phyloP scores from a whole-genome alignment of 2,797 vertebrate genomes.

The Novumbra hubbsi region DNA sequence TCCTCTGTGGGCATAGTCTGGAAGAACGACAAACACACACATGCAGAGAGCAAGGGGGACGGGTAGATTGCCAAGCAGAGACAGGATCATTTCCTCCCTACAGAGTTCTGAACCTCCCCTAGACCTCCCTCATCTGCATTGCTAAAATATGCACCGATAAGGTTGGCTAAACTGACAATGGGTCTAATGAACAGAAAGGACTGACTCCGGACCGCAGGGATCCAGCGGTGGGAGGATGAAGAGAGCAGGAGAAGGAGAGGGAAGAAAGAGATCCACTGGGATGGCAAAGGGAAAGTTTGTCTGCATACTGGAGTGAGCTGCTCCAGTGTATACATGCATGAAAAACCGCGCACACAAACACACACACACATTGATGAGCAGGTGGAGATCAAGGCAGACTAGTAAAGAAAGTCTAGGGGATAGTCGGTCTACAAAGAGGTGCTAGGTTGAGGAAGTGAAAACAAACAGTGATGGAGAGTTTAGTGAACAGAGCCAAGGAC shows the following conservation, averaged over 20 bases:
- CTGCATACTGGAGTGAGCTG: background rate
- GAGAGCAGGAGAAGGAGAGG: slow-evolving; percentile 11
- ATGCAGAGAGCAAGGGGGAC: background rate
- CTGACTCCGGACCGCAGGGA: slow-evolving; percentile 32
- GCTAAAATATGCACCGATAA: slow-evolving; percentile 50
- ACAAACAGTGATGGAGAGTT: slow-evolving; percentile 62
- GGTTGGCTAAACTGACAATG: slow-evolving; percentile 49
- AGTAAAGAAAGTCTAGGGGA: slow-evolving; percentile 13
- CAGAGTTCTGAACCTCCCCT: slow-evolving; percentile 33
- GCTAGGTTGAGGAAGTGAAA: slow-evolving; percentile 41
- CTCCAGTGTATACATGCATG: background rate
- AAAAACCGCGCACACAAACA: background rate
- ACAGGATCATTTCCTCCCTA: slow-evolving; percentile 44
- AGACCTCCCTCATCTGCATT: slow-evolving; percentile 51
- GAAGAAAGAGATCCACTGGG: slow-evolving; percentile 7
- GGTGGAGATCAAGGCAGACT: slow-evolving; percentile 20
- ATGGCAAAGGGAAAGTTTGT: slow-evolving; percentile 27
- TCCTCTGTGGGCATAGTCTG: background rate
- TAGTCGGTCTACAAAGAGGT: slow-evolving; percentile 16
- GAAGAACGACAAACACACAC: no score
- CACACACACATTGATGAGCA: background rate
- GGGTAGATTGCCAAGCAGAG: slow-evolving; percentile 46
- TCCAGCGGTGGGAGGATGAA: slow-evolving; percentile 26
- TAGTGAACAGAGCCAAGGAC: slow-evolving; percentile 57
- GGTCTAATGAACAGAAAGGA: slow-evolving; percentile 42